Base-by-base conservation (phyloP, 2,113 vertebrate genomes). In the Pedetes capensis region DNA sequence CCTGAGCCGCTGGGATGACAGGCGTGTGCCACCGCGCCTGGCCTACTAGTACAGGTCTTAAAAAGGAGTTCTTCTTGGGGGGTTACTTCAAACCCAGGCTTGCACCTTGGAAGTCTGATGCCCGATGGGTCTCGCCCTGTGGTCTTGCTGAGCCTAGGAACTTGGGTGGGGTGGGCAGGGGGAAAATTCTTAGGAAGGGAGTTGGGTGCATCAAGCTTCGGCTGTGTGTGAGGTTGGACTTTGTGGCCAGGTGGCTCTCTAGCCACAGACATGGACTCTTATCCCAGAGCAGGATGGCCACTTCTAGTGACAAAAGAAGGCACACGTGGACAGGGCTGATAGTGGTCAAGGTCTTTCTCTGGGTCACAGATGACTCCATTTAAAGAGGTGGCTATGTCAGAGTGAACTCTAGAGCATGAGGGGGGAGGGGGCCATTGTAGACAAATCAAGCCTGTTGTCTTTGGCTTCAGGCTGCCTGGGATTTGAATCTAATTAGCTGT, bases 101-200 rank as follows among this genome's bases (percentile, higher is more conserved):
- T 4, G 39, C 22, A 6, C 0, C 14, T 7, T 3, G 6, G 16
- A 9, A 25, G 2, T 42, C 79, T 9, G 49, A 8, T 12, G 51
- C 20, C 17, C 63, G 42, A 8, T n/a, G 10, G 5, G 12, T 57
- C 63, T 34, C 34, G n/a, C 49, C 72, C 68, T 91, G 39, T 49
- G 59, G 59, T 49, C 14, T 13, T 18, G 10, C n/a, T n/a, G n/a
- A n/a, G n/a, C n/a, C n/a, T n/a, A n/a, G n/a, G n/a, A n/a, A 10
- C 42, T 11, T 23, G 51, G 27, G 55, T 14, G 23, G 2, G 12
- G 2, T 1, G 14, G 14, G 55, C 23, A 53, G 44, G 20, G 39
- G 74, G 69, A 4, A 23, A 6, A 22, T 76, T 63, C 37, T 23
- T 34, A 55, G 82, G 68, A 6, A 6, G 8, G 27, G 47, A 49